Evolutionary conservation across 37 sponge, comb jelly and placozoan species (phyloP).

Genomic region (Diacarnus erythraeanus): DNA sequence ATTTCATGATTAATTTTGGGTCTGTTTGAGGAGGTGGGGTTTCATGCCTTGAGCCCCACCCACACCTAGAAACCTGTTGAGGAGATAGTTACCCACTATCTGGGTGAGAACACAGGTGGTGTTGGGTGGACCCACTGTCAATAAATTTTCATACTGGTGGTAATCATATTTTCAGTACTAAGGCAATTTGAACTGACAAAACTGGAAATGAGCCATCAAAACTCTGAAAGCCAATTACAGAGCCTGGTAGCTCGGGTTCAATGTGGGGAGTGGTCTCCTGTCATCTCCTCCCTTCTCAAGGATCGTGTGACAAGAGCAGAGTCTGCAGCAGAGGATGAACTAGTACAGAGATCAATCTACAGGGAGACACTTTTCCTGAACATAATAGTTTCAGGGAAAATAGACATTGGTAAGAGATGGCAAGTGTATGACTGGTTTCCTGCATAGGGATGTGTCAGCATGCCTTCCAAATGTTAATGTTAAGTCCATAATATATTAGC

Average conservation of each 20-base stretch:
- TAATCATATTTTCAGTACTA: slow-evolving; percentile 3
- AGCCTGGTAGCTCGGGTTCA: slow-evolving; percentile 61
- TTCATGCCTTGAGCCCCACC: too few relatives aligned
- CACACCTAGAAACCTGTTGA: too few relatives aligned
- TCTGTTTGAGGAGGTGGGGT: too few relatives aligned
- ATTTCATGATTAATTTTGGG: too few relatives aligned
- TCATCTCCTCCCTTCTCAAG: slow-evolving; percentile 30
- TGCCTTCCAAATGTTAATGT: too few relatives aligned
- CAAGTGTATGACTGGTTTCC: background rate
- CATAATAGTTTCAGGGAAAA: slow-evolving; percentile 3
- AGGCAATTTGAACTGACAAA: slow-evolving; percentile 1
- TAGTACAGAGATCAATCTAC: slow-evolving; percentile 20
- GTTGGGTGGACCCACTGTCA: too few relatives aligned
- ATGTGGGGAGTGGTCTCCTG: slow-evolving; percentile 56
- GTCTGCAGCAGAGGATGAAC: slow-evolving; percentile 1
- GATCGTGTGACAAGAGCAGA: slow-evolving; percentile 29
- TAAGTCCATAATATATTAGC: too few relatives aligned
- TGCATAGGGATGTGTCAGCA: background rate
- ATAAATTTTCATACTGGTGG: background rate
- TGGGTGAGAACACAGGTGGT: too few relatives aligned
- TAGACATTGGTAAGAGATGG: slow-evolving; percentile 50
- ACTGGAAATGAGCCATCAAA: slow-evolving; percentile 7
- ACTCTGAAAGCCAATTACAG: slow-evolving; percentile 61
- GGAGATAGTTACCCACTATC: too few relatives aligned
- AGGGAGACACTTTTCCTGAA: slow-evolving; percentile 61